Evolutionary conservation across 2,888 invertebrate species (phyloP).

Genomic region (Pediacus dermestoides): DNA sequence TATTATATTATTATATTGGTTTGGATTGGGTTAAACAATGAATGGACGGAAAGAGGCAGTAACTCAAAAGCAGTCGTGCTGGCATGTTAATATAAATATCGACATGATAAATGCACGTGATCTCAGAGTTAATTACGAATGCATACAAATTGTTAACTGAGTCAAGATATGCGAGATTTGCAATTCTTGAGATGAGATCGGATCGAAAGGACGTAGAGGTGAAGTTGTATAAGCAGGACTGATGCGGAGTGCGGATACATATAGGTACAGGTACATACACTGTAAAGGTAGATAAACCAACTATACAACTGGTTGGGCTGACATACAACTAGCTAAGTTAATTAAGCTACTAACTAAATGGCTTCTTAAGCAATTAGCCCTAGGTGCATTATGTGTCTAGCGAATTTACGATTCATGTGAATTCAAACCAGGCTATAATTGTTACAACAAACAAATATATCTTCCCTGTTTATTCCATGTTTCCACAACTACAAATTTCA

Average conservation of each 20-base stretch:
- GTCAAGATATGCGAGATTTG: constrained; percentile 23
- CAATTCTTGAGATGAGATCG: constrained; percentile 9
- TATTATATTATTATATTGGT: constrained; percentile 4
- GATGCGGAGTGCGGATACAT: no score
- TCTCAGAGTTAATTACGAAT: constrained; percentile 34
- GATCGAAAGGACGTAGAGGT: background rate
- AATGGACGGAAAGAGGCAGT: constrained; percentile 9
- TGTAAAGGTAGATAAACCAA: constrained; percentile 8
- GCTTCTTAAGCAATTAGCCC: constrained; percentile 47
- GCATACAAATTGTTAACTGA: constrained; percentile 34
- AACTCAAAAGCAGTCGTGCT: constrained; percentile 16
- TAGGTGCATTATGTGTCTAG: constrained; percentile 44
- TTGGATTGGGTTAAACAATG: constrained; percentile 6
- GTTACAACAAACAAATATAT: constrained; percentile 16
- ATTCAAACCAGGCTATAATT: constrained; percentile 34
- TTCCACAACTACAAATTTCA: constrained; percentile 5
- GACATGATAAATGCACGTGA: constrained; percentile 37
- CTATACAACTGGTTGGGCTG: constrained; percentile 28
- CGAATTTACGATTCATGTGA: constrained; percentile 40
- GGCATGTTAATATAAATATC: constrained; percentile 25
- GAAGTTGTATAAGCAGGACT: no score
- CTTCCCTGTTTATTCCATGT: constrained; percentile 6
- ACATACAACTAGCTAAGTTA: constrained; percentile 42
- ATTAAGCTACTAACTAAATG: constrained; percentile 45
- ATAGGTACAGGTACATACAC: no score